phyloP scores from a whole-genome alignment of 2,888 invertebrate species.

The Tupiocoris notatus region DNA sequence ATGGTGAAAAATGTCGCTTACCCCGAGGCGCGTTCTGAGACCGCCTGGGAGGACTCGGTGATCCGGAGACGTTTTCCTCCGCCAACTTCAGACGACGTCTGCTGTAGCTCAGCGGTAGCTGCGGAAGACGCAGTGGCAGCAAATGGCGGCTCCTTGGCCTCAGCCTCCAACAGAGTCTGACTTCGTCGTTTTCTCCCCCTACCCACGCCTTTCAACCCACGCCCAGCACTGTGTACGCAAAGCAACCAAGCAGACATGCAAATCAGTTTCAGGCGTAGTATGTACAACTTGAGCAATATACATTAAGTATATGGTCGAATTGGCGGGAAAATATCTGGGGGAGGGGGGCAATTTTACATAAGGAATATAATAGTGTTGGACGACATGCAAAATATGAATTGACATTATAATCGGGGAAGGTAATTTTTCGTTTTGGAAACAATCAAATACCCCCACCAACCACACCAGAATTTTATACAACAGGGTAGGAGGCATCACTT shows the following conservation, averaged over 20 bases:
- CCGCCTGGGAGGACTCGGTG: conserved; percentile 5
- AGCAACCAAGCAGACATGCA: conserved; percentile 24
- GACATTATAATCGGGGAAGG: too few species aligned
- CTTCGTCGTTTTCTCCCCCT: conserved; percentile 43
- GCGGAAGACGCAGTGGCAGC: background rate
- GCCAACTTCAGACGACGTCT: background rate
- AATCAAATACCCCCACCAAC: too few species aligned
- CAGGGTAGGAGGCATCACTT: too few species aligned
- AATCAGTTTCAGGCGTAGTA: conserved; percentile 6
- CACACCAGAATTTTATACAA: too few species aligned
- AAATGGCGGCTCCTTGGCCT: conserved; percentile 19
- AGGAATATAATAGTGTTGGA: too few species aligned
- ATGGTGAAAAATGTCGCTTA: conserved; percentile 7
- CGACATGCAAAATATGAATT: too few species aligned
- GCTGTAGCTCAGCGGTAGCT: background rate
- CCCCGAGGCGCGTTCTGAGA: conserved; percentile 24
- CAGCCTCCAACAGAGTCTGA: conserved; percentile 16
- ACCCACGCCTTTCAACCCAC: conserved; percentile 48
- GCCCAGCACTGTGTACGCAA: conserved; percentile 46
- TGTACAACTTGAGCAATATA: conserved; percentile 13
- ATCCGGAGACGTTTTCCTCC: conserved; percentile 37
- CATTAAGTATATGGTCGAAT: background rate
- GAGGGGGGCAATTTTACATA: too few species aligned
- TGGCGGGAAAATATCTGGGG: background rate
- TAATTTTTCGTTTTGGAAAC: too few species aligned